Evolutionary conservation across 2,797 vertebrate species (phyloP).

Genomic region (Takifugu ocellatus): DNA sequence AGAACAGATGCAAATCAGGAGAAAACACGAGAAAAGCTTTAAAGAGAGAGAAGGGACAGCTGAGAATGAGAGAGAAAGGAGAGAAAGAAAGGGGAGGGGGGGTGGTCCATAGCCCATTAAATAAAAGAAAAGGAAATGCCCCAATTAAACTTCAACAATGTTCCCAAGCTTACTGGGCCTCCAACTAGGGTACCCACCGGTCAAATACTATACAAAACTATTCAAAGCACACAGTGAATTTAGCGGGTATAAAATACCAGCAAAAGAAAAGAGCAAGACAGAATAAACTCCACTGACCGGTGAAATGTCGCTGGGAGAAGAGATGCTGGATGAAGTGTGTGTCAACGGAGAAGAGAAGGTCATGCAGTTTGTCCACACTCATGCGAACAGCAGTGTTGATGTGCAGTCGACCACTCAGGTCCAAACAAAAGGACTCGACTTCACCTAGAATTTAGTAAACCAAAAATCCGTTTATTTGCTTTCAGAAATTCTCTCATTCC

Average conservation of each 20-base stretch:
- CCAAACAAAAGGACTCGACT: conserved; percentile 81
- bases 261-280: neutral
- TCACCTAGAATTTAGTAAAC: conserved; percentile 64
- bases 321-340: conserved; percentile 85
- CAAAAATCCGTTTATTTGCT: neutral
- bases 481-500: neutral
- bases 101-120: conserved; percentile 15
- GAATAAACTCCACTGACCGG: conserved; percentile 69
- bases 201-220: conserved; percentile 9
- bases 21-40: neutral
- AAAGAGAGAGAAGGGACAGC: neutral
- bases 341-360: conserved; percentile 87
- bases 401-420: conserved; percentile 82
- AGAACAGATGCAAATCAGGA: conserved; percentile 3
- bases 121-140: conserved; percentile 34
- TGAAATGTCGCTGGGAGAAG: conserved; percentile 86
- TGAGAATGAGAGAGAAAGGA: neutral
- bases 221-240: neutral
- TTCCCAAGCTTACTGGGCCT: conserved; percentile 30
- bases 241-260: too few species aligned
- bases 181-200: conserved; percentile 21
- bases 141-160: conserved; percentile 54
- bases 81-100: conserved; percentile 1
- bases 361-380: conserved; percentile 84
- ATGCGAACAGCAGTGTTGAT: conserved; percentile 82